Evolutionary conservation across 2,888 invertebrate genomes (phyloP).

Genomic region (Caenorhabditis angaria): DNA sequence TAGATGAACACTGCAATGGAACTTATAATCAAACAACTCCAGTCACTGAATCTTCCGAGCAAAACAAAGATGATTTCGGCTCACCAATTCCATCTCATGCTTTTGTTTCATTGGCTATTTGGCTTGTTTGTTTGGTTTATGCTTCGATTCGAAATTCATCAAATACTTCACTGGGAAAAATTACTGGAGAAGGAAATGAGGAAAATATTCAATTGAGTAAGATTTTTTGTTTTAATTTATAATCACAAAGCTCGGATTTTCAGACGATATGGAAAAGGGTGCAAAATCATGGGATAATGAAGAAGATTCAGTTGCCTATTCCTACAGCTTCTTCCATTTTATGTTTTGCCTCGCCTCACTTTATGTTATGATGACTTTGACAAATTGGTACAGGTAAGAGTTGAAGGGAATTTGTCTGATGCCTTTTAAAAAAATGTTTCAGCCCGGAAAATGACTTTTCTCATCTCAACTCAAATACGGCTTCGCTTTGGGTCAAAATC

Average conservation of each 20-base stretch:
- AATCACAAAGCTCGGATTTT: conserved; percentile 1
- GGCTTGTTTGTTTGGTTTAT: conserved; percentile 93
- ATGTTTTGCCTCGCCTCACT: conserved; percentile 95
- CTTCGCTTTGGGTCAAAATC: conserved; percentile 99
- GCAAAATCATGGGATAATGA: conserved; percentile 85
- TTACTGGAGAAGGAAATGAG: conserved; percentile 77
- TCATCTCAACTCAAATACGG: conserved; percentile 78
- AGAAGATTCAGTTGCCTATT: conserved; percentile 77
- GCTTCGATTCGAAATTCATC: conserved; percentile 92
- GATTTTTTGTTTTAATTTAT: conserved; percentile 25
- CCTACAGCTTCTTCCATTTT: conserved; percentile 76
- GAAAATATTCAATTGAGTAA: conserved; percentile 67
- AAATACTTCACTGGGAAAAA: conserved; percentile 83
- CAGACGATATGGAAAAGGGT: conserved; percentile 39
- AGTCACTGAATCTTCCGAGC: not conserved
- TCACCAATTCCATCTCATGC: conserved; percentile 79
- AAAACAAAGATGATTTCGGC: conserved; percentile 40
- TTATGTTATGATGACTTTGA: conserved; percentile 99
- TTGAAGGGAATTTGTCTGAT: not conserved
- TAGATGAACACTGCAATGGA: conserved; percentile 1
- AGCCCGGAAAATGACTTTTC: conserved; percentile 76
- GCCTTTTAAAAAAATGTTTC: not conserved
- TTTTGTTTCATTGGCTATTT: conserved; percentile 89
- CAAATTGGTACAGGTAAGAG: conserved; percentile 93
- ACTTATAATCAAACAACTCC: no score